phyloP scores from a whole-genome alignment of 2,797 vertebrate genomes.

The Hemitrygon akajei region DNA sequence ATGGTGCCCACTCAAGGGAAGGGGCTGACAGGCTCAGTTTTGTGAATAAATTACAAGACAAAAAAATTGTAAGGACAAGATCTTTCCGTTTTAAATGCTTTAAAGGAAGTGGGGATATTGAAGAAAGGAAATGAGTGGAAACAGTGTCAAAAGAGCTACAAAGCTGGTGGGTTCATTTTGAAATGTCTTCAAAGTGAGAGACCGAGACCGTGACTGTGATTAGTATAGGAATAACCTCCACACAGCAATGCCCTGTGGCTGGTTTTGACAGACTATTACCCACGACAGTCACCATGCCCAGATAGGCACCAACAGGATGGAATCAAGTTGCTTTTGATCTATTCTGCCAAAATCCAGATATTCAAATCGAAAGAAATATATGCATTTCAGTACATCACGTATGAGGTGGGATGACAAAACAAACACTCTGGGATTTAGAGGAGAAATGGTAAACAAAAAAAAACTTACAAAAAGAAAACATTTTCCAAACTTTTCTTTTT shows the following conservation, averaged over 20 bases:
- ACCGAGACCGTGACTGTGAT: neutral
- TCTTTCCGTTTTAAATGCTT: neutral
- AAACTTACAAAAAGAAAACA: neutral
- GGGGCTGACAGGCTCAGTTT: neutral
- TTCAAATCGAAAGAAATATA: neutral
- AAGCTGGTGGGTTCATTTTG: neutral
- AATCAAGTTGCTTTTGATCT: neutral
- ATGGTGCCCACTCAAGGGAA: no score
- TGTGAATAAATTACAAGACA: neutral
- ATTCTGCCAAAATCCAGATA: neutral
- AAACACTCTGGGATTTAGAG: no score
- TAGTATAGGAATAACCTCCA: neutral
- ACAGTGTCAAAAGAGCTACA: neutral
- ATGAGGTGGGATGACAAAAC: neutral
- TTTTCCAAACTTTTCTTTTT: neutral
- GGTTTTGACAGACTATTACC: no score
- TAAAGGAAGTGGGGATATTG: no score
- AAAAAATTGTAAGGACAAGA: neutral
- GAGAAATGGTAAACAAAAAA: no score
- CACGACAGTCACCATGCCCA: no score
- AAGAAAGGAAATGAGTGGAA: no score
- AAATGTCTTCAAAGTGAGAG: neutral
- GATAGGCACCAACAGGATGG: neutral
- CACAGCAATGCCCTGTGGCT: neutral
- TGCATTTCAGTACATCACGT: neutral